Conservation (phyloP, 2,888 invertebrate genomes). For the Eledone cirrhosa region DNA sequence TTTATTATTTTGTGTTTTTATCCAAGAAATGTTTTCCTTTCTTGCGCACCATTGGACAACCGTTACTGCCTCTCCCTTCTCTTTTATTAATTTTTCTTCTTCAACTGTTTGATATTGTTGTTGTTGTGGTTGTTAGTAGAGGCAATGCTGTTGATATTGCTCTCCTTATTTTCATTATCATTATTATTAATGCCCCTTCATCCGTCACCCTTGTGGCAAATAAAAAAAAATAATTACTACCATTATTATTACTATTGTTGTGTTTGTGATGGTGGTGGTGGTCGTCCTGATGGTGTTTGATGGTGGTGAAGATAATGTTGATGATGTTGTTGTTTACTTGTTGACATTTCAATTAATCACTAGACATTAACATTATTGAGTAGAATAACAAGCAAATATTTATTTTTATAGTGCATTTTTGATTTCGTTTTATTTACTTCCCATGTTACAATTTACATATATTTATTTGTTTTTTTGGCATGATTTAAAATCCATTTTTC, state of each 20-base stretch:
- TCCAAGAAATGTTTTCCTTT: not conserved
- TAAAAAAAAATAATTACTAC: not conserved
- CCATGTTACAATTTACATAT: no score
- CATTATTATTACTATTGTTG: not conserved
- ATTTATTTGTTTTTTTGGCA: no score
- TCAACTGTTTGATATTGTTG: not conserved
- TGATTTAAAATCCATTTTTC: no score
- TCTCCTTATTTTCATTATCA: not conserved
- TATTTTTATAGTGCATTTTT: no score
- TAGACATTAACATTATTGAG: no score
- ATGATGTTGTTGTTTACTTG: no score
- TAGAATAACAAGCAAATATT: no score
- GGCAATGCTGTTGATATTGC: not conserved
- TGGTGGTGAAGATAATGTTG: no score
- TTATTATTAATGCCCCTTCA: not conserved
- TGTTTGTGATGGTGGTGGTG: not conserved
- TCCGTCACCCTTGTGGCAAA: not conserved
- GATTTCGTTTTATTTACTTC: no score
- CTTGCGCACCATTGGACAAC: not conserved
- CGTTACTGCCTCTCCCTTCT: not conserved
- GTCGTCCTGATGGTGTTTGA: not conserved
- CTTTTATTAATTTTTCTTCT: not conserved
- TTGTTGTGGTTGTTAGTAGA: not conserved
- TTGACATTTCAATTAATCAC: no score
- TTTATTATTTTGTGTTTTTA: not conserved